phyloP scores from a whole-genome alignment of 2,113 vertebrate species.

The Capricornis sumatraensis region DNA sequence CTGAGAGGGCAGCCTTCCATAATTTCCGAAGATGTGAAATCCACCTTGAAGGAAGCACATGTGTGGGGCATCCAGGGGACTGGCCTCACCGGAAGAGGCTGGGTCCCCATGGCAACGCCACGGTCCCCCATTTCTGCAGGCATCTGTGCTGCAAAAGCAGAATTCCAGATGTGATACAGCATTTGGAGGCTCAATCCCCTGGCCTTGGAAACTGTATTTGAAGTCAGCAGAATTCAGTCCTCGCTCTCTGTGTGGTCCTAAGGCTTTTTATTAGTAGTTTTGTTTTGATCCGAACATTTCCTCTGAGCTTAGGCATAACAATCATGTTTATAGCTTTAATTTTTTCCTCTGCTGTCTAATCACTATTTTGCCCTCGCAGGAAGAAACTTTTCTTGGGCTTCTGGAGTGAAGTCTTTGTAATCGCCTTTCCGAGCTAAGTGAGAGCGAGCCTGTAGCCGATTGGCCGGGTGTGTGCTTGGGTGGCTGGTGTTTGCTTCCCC shows the following conservation, averaged over 20 bases:
- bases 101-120: constrained; percentile 55
- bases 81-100: background rate
- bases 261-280: constrained; percentile 65
- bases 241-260: constrained; percentile 64
- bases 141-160: constrained; percentile 48
- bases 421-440: background rate
- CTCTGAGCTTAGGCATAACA: constrained; percentile 57
- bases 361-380: constrained; percentile 64
- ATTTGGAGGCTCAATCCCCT: background rate
- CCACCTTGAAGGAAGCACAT: constrained; percentile 42
- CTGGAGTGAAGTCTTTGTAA: constrained; percentile 1
- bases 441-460: background rate
- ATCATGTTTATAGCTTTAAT: constrained; percentile 39
- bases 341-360: constrained; percentile 68
- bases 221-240: constrained; percentile 27
- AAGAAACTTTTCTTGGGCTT: constrained; percentile 38
- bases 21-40: constrained; percentile 15
- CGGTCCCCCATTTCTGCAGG: constrained; percentile 22
- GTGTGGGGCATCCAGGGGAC: background rate
- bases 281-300: constrained; percentile 68
- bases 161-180: constrained; percentile 69
- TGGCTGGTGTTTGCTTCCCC: constrained; percentile 17
- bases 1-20: background rate
- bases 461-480: background rate
- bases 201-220: constrained; percentile 47